Conservation (phyloP, 2,797 vertebrate species). For the Tympanoctomys barrerae region DNA sequence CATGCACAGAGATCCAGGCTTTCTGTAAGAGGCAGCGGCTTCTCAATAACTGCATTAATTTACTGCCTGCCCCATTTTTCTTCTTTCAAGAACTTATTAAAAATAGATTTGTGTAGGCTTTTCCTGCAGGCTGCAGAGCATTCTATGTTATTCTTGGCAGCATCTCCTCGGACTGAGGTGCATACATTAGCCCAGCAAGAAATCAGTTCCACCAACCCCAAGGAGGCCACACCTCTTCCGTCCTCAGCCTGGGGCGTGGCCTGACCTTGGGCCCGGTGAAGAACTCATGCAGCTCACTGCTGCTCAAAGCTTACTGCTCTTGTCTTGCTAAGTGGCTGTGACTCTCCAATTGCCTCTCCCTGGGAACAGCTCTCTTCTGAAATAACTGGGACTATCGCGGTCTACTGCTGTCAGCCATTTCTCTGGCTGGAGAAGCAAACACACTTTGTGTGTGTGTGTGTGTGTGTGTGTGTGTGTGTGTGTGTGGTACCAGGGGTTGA, state of each 20-base stretch:
- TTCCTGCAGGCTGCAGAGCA: slow-evolving; percentile 69
- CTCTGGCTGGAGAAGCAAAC: background rate
- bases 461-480: no score
- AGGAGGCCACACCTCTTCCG: slow-evolving; percentile 58
- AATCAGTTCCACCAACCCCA: slow-evolving; percentile 59
- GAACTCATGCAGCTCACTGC: slow-evolving; percentile 49
- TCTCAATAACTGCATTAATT: slow-evolving; percentile 66
- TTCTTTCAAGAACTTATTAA: slow-evolving; percentile 71
- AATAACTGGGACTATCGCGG: background rate
- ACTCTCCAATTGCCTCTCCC: slow-evolving; percentile 21
- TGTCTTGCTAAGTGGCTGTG: background rate
- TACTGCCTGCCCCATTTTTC: slow-evolving; percentile 54
- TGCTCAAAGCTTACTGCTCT: slow-evolving; percentile 45
- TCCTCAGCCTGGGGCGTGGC: slow-evolving; percentile 41
- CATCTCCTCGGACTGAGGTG: slow-evolving; percentile 11
- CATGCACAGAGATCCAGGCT: background rate
- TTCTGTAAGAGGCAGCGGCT: background rate
- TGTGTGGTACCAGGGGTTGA: no score
- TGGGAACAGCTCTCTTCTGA: slow-evolving; percentile 12
- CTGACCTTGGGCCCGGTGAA: slow-evolving; percentile 51
- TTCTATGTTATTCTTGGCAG: slow-evolving; percentile 67
- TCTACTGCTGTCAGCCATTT: background rate
- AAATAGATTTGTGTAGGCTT: slow-evolving; percentile 64
- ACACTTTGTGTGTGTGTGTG: background rate
- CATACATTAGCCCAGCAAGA: slow-evolving; percentile 61